Base-by-base conservation (phyloP, 2,797 vertebrate genomes). In the Dipus sagitta region DNA sequence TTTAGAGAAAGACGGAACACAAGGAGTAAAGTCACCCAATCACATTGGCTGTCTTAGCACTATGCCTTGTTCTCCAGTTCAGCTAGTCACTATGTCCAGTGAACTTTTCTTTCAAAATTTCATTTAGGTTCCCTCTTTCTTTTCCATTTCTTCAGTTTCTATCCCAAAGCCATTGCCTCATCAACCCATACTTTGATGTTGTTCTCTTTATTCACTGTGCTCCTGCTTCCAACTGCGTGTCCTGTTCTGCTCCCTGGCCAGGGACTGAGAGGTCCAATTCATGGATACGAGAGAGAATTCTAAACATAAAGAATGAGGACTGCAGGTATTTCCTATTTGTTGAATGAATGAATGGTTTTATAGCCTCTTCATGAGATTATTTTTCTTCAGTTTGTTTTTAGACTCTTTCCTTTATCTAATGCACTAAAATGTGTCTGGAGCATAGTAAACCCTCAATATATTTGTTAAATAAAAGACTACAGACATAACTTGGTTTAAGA, bases 61-160 rank as follows among this genome's bases (percentile, higher is more conserved):
- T 70, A 23, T 71, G 30, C 30, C 67, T 90, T 68, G 70, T 87
- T 92, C 58, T 88, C 17, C 13, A 58, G 76, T 84, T 95, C 68
- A 82, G 23, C 47, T 71, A 88, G 62, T 89, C 14, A 75, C 21
- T 6, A 11, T 6, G 70, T n/a, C 52, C 64, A 93, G 64, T 42
- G n/a, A 67, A 65, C 24, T 82, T 93, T 92, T 76, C 54, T 88
- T 92, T 88, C 54, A 93, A 76, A 93, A 80, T 90, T 83, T 92
- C 64, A 88, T 83, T 90, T 82, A 90, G 26, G 83, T 86, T 81
- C 20, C 42, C 30, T 62, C 15, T 62, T 93, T 91, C 21, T 72
- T 70, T 92, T 72, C 47, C 24, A 84, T 70, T 76, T 93, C 67
- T 74, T 92, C 74, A 74, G 30, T 78, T 65, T 84, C 52, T 34